Conservation (phyloP, 2,888 invertebrate genomes). For the Encarsia formosa region DNA sequence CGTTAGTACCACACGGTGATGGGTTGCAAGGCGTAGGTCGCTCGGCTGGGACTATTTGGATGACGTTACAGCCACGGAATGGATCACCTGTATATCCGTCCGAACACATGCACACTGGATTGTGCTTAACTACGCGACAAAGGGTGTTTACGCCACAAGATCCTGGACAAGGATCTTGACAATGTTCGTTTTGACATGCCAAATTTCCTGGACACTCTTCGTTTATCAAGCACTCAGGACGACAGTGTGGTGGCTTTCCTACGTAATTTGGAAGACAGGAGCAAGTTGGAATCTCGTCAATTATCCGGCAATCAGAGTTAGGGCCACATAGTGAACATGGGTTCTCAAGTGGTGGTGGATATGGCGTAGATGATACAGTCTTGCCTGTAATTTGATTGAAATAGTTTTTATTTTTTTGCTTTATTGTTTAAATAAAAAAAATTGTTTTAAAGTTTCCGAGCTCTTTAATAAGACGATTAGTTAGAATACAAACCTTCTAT, state of each 20-base stretch:
- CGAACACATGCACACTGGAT: slow-evolving; percentile 77
- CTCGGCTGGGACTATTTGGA: slow-evolving; percentile 54
- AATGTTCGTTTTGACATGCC: slow-evolving; percentile 78
- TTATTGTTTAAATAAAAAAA: not conserved
- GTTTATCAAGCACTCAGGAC: slow-evolving; percentile 80
- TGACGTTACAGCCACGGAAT: slow-evolving; percentile 66
- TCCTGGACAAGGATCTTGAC: slow-evolving; percentile 78
- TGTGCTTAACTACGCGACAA: slow-evolving; percentile 78
- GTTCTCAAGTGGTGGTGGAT: slow-evolving; percentile 53
- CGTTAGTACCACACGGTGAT: slow-evolving; percentile 82
- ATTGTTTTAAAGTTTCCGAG: not conserved
- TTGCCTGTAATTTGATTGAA: slow-evolving; percentile 1
- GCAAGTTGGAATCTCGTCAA: slow-evolving; percentile 74
- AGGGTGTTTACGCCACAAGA: slow-evolving; percentile 76
- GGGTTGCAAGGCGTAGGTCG: slow-evolving; percentile 71
- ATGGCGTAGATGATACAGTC: slow-evolving; percentile 15
- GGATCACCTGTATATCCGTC: slow-evolving; percentile 81
- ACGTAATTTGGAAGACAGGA: slow-evolving; percentile 75
- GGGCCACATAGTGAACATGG: slow-evolving; percentile 84
- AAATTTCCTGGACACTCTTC: slow-evolving; percentile 80
- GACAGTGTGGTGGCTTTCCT: slow-evolving; percentile 80
- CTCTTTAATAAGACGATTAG: no score
- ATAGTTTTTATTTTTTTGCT: not conserved
- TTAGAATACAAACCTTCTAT: slow-evolving; percentile 35
- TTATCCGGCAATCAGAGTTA: slow-evolving; percentile 75